Base-by-base conservation (phyloP, 2,113 vertebrate genomes). In the Pelobates fuscus region DNA sequence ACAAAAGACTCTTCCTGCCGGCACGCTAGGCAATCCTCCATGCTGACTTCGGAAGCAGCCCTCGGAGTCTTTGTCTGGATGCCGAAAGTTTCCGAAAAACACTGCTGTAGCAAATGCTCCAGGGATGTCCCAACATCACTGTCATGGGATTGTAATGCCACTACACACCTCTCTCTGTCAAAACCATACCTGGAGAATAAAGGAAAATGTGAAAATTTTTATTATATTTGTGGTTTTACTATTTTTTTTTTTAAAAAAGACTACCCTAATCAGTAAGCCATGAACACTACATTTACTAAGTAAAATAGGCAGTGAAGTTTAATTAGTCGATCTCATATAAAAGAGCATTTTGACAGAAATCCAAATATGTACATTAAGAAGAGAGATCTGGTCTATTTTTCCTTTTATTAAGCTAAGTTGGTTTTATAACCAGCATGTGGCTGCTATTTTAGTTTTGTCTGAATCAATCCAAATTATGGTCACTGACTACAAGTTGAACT, bases 1-100 rank as follows among this genome's bases (percentile, higher is more conserved):
- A 90, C 97, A 70, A 98, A 82, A 8, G 92, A 92, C 80, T 99
- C 97, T 76, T 98, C 97, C 78, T 93, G 92, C 57, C 94, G 89
- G 79, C 94, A 91, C 52, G 88, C 91, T 64, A 94, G 70, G 82
- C 94, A 96, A 57, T 98, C 94, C 44, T 93, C 88, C 78, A 83
- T 79, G 55, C 85, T 86, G 15, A 90, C 52, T 1, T 24, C 80
- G 32, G 76, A 77, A 0, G 87, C 85, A 23, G 83, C 81, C 30
- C 88, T 79, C 0, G 89, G 81, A 61, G 81, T 57, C 25, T 90
- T 79, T 27, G 91, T 87, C 70, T 84, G 84, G 65, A 90, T 88
- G 69, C 92, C 93, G 0, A 90, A 98, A 1, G 81, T 84, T 81
- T 98, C 96, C 0, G 81, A 81, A 77, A 94, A 95, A 74, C 97